Conservation (phyloP, 2,888 invertebrate genomes). For the Drosophila basisetae region DNA sequence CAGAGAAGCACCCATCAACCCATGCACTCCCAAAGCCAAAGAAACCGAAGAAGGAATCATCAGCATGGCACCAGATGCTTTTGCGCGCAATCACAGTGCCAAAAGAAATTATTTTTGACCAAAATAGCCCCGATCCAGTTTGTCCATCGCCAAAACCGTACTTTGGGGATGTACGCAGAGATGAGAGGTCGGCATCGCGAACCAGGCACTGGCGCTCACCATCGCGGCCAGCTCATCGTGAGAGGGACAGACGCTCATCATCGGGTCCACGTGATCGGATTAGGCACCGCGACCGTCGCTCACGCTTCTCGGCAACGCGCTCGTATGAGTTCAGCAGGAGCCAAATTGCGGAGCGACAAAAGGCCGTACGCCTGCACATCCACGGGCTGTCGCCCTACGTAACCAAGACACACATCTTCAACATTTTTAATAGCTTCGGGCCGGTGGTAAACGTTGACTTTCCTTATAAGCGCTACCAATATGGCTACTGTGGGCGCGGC, state of each 20-base stretch:
- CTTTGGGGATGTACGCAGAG: background rate
- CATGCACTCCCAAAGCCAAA: background rate
- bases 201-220: background rate
- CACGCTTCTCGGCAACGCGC: background rate
- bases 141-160: too few relatives aligned
- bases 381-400: slow-evolving; percentile 51
- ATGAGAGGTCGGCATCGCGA: background rate
- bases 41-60: background rate
- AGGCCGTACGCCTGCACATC: slow-evolving; percentile 52
- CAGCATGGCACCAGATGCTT: background rate
- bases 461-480: slow-evolving; percentile 27
- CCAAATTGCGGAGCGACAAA: background rate
- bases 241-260: background rate
- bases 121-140: background rate
- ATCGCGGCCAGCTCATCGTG: background rate
- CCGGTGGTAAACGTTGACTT: slow-evolving; percentile 54
- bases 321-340: too few relatives aligned
- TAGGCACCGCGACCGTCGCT: background rate
- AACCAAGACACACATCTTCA: slow-evolving; percentile 53
- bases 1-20: background rate
- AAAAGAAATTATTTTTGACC: background rate
- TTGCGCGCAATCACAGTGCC: background rate
- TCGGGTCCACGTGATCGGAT: background rate
- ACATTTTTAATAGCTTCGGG: slow-evolving; percentile 61
- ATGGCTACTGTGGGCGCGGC: slow-evolving; percentile 49